Base-by-base conservation (phyloP, 1,140 invertebrate species). In the Papilio polyxenes region DNA sequence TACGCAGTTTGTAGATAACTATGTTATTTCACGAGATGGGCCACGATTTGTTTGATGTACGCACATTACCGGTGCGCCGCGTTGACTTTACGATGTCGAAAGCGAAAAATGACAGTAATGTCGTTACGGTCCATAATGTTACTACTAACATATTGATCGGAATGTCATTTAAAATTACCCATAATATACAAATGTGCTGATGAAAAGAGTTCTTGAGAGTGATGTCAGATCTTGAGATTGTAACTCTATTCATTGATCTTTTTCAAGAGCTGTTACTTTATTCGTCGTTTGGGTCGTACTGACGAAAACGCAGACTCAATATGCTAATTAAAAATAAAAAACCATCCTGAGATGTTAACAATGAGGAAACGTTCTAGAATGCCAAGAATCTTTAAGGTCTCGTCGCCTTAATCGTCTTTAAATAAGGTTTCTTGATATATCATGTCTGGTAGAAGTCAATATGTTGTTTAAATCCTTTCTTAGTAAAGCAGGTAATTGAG, bases 31-130 rank as follows among this genome's bases (percentile, higher is more conserved):
- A 72, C 69, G 81, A 85, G 82, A 86, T 85, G 72, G 82, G 72
- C 81, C 81, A 81, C 86, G 83, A 90, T 92, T 92, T 91, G 88
- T 89, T 88, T 87, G 87, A 90, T 89, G 89, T 88, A 86, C 84
- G 83, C 85, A 83, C 86, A 89, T 90, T 86, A 86, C 82, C 72
- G 87, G 77, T 84, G 81, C 83, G 76, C 83, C 75, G 83, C 83
- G 82, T 75, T 82, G 72, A 75, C 77, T 59, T 20, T 48, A 77
- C 49, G 74, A 84, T 91, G 86, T 89, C 75, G 90, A 88, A 91
- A 91, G 88, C 82, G 83, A 86, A 84, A 86, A 81, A 81, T 84
- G 65, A 78, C 69, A 17, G 56, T 81, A 59, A 79, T 1, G 77
- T 40, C 53, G 77, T 59, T 76, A 81, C 51, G 49, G 80, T 81